A percentile compares a stretch with the other conserved stretches of the same genome.
Evolutionary conservation across 2,888 invertebrate genomes (phyloP).

Genomic region (Creontiades dilutus): DNA sequence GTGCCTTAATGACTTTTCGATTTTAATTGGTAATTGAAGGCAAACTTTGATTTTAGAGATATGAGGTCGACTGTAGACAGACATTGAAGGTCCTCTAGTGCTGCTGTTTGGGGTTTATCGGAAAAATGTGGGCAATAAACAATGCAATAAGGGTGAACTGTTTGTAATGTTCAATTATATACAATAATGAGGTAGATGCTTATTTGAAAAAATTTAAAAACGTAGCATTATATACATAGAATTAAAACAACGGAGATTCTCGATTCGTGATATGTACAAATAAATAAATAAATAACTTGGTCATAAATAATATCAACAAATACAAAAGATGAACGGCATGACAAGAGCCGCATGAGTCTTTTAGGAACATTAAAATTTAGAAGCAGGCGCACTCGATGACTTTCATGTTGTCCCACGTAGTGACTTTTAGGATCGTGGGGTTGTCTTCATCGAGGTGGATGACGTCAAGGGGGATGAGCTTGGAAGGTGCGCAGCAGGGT

Average conservation of each 20-base stretch:
- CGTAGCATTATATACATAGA: slow-evolving; percentile 57
- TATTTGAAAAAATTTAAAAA: slow-evolving; percentile 45
- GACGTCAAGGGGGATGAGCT: slow-evolving; percentile 83
- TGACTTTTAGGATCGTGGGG: slow-evolving; percentile 82
- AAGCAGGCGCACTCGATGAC: slow-evolving; percentile 87
- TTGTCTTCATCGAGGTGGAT: slow-evolving; percentile 84
- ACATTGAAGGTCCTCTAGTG: no score
- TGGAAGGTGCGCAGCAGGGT: slow-evolving; percentile 86
- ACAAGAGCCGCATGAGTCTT: slow-evolving; percentile 42
- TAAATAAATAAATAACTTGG: slow-evolving; percentile 68
- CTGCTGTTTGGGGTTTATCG: no score
- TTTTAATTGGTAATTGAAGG: no score
- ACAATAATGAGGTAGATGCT: slow-evolving; percentile 65
- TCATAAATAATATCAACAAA: slow-evolving; percentile 41
- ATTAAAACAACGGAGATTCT: slow-evolving; percentile 51
- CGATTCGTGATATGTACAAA: slow-evolving; percentile 65
- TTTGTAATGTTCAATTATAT: slow-evolving; percentile 49
- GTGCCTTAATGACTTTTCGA: no score
- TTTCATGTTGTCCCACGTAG: slow-evolving; percentile 86
- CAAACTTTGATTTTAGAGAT: no score
- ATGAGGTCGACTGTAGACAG: no score
- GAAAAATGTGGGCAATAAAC: no score
- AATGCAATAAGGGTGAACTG: not conserved
- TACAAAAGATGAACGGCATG: slow-evolving; percentile 16
- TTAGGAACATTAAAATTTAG: slow-evolving; percentile 77